These are phyloP conservation scores for Jordanella pulchra DNA, from an alignment of 2,797 vertebrate genomes.

Conservation along the genomic window DNA sequence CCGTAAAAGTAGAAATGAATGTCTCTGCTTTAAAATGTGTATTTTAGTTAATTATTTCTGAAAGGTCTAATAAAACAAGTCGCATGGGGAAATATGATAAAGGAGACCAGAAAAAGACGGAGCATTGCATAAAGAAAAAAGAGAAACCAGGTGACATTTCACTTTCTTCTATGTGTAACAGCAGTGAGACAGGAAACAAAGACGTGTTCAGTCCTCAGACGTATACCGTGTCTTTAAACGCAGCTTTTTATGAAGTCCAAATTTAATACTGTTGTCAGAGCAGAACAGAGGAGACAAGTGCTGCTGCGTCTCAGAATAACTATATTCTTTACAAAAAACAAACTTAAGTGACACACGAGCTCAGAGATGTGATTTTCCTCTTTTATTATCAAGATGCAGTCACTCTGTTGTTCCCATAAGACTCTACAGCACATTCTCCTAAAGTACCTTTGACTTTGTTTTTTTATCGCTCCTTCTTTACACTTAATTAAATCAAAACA, in stretches of 20 bases:
- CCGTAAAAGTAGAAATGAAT: background rate
- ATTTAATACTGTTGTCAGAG: slow-evolving; percentile 54
- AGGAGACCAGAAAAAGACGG: slow-evolving; percentile 4
- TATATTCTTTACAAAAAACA: slow-evolving; percentile 41
- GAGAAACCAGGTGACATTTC: slow-evolving; percentile 21
- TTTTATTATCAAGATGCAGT: slow-evolving; percentile 36
- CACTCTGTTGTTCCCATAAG: slow-evolving; percentile 30
- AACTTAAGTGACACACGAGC: slow-evolving; percentile 30
- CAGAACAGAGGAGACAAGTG: slow-evolving; percentile 42
- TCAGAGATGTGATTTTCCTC: slow-evolving; percentile 15
- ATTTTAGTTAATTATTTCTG: slow-evolving; percentile 23
- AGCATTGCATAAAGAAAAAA: slow-evolving; percentile 11
- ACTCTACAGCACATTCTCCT: slow-evolving; percentile 19
- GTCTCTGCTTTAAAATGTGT: slow-evolving; percentile 13
- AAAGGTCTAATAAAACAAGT: slow-evolving; percentile 10
- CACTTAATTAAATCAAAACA: slow-evolving; percentile 48
- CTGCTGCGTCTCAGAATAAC: slow-evolving; percentile 34
- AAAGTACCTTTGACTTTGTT: slow-evolving; percentile 32
- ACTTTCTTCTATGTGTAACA: slow-evolving; percentile 19
- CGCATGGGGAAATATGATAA: slow-evolving; percentile 14
- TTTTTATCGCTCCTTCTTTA: slow-evolving; percentile 31
- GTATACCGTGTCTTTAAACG: slow-evolving; percentile 38
- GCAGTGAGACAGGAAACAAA: slow-evolving; percentile 30
- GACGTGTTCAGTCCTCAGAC: slow-evolving; percentile 36
- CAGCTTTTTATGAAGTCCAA: slow-evolving; percentile 48